Conservation (phyloP, 2,888 invertebrate species). For the Biston betularia region DNA sequence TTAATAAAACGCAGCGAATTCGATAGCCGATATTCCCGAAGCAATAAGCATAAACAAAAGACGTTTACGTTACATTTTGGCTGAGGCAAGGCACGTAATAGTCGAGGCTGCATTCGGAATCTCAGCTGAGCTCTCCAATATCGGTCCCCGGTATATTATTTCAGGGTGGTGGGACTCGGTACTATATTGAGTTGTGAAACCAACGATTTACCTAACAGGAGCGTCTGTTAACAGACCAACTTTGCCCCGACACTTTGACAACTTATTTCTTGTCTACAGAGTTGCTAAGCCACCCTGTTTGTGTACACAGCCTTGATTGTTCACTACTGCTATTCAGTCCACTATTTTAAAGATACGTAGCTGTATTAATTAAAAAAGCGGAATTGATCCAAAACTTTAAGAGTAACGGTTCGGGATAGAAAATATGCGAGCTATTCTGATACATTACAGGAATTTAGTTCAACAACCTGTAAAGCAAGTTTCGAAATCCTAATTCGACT, state of each 20-base stretch:
- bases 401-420: conserved; percentile 54
- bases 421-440: conserved; percentile 67
- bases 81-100: conserved; percentile 66
- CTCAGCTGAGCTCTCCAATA: conserved; percentile 74
- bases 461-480: conserved; percentile 74
- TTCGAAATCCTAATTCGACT: conserved; percentile 79
- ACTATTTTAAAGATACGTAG: conserved; percentile 46
- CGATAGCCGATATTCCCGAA: conserved; percentile 50
- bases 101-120: conserved; percentile 71
- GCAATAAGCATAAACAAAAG: conserved; percentile 73
- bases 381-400: conserved; percentile 53
- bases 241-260: conserved; percentile 83
- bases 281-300: conserved; percentile 78
- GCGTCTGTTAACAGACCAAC: conserved; percentile 79
- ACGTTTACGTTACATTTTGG: conserved; percentile 74
- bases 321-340: conserved; percentile 44
- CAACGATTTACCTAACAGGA: conserved; percentile 82
- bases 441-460: conserved; percentile 76
- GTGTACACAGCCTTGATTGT: conserved; percentile 75
- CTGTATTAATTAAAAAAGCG: conserved; percentile 41
- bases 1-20: conserved; percentile 53
- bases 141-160: conserved; percentile 79
- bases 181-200: conserved; percentile 83
- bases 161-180: conserved; percentile 65
- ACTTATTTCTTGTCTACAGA: conserved; percentile 83